Percentiles rank a stretch among this genome's conserved stretches.
These are phyloP conservation scores for Eristalinus aeneus DNA, from an alignment of 2,888 invertebrate species.

Conservation along the genomic window DNA sequence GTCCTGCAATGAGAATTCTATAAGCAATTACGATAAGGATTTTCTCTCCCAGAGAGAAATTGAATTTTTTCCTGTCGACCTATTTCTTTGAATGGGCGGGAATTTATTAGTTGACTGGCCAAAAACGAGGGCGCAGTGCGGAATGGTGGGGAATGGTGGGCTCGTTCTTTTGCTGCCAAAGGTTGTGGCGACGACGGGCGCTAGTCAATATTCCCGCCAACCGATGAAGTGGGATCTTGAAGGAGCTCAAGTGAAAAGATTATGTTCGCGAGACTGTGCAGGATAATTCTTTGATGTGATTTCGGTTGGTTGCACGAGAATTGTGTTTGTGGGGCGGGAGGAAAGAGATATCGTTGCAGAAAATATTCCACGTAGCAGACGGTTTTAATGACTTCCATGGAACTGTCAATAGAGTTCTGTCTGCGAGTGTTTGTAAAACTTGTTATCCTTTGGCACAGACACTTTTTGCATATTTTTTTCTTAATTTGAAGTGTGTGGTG, in stretches of 20 bases:
- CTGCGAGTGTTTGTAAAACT: conserved; percentile 11
- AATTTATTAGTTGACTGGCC: conserved; percentile 62
- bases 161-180: not conserved
- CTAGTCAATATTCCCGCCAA: conserved; percentile 40
- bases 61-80: conserved; percentile 53
- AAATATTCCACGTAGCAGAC: not conserved
- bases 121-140: conserved; percentile 18
- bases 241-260: conserved; percentile 55
- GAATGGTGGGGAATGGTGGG: not conserved
- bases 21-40: conserved; percentile 69
- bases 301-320: conserved; percentile 24
- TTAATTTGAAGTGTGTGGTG: not conserved
- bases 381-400: conserved; percentile 25
- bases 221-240: conserved; percentile 51
- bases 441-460: conserved; percentile 2
- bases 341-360: not conserved
- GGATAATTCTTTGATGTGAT: conserved; percentile 46
- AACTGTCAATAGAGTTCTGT: conserved; percentile 18
- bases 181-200: conserved; percentile 13
- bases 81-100: conserved; percentile 57
- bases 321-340: too few relatives aligned
- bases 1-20: conserved; percentile 41
- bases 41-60: conserved; percentile 46
- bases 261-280: conserved; percentile 20
- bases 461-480: not conserved